Evolutionary conservation across 37 sponge, comb jelly and placozoan species (phyloP), one percentile per base, ranked within the genome.

Genomic region (Oscarella lobularis): DNA sequence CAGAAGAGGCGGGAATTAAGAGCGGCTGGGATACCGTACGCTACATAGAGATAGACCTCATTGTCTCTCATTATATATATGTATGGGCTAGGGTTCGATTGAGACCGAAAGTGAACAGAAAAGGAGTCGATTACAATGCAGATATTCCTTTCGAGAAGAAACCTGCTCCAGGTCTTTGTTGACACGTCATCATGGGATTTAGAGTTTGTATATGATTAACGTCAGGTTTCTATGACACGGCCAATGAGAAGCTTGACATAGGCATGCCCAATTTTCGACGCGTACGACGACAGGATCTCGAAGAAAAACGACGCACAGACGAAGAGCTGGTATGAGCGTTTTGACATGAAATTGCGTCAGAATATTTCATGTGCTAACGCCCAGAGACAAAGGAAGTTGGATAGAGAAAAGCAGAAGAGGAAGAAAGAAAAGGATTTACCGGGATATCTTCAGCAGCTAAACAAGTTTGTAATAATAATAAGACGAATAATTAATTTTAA

Each of bases 71-170:
- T 35, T 27, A 35, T 27, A 4, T 74, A 27, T 2, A 37, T 39
- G 69, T 20, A 40, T 6, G 3, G 4, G 67, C 29, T 54, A 82
- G 86, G 80, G 83, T 75, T 3, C 38, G 81, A 27, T n/a, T 40
- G 36, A 66, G 80, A 3, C 81, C 70, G 36, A 39, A 66, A 31
- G 66, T 78, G 3, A 88, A 83, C 40, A 76, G 85, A 41, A 79
- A 74, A 78, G 75, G 81, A 14, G 79, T 92, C 3, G 91, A 96
- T 78, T 96, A 96, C 84, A 84, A 81, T 39, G 77, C 75, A 36
- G 96, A 96, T 80, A 89, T 96, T 67, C 98, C 98, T 3, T 96
- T 96, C 83, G 91, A 90, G 78, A 96, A 96, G 85, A 85, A 92
- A 77, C 90, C 90, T 1, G 86, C 97, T 6, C 79, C 83, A 0